A percentile compares a stretch with the other conserved stretches of the same genome.
phyloP scores from a whole-genome alignment of 2,888 invertebrate genomes.

The Hypomecis punctinalis region DNA sequence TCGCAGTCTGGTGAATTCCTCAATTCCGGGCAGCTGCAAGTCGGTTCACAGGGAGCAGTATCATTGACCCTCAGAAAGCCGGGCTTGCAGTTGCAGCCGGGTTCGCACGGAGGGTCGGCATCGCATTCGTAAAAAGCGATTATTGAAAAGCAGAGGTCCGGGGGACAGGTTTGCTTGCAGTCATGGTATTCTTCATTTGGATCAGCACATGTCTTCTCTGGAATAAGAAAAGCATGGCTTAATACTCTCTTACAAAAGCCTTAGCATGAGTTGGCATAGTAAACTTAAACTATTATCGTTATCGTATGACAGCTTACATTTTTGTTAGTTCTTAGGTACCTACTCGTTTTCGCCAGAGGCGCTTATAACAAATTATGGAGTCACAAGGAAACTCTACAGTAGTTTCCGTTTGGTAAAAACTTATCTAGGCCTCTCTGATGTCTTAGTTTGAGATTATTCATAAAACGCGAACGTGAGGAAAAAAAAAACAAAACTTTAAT shows the following conservation, averaged over 20 bases:
- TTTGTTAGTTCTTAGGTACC: no score
- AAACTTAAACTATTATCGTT: no score
- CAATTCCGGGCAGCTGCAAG: slow-evolving; percentile 46
- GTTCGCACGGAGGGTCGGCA: slow-evolving; percentile 28
- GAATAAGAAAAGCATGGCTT: neutral
- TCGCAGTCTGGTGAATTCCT: slow-evolving; percentile 16
- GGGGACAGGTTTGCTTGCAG: slow-evolving; percentile 49
- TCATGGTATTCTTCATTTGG: slow-evolving; percentile 45
- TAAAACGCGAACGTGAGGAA: no score
- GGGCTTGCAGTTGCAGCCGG: slow-evolving; percentile 49
- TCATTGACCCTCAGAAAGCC: slow-evolving; percentile 40
- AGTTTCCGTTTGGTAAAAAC: no score
- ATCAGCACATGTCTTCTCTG: slow-evolving; percentile 22
- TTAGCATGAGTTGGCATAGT: no score
- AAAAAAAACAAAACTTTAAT: no score
- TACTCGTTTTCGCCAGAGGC: no score
- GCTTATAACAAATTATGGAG: no score
- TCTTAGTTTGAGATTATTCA: no score
- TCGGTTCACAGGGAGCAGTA: slow-evolving; percentile 41
- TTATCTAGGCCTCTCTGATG: no score
- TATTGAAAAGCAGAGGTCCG: slow-evolving; percentile 46
- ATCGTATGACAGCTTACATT: no score
- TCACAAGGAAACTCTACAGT: no score
- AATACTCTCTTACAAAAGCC: neutral
- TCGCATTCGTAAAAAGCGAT: slow-evolving; percentile 42